Conservation (phyloP, 1,140 invertebrate species). For the Metaphire vulgaris region DNA sequence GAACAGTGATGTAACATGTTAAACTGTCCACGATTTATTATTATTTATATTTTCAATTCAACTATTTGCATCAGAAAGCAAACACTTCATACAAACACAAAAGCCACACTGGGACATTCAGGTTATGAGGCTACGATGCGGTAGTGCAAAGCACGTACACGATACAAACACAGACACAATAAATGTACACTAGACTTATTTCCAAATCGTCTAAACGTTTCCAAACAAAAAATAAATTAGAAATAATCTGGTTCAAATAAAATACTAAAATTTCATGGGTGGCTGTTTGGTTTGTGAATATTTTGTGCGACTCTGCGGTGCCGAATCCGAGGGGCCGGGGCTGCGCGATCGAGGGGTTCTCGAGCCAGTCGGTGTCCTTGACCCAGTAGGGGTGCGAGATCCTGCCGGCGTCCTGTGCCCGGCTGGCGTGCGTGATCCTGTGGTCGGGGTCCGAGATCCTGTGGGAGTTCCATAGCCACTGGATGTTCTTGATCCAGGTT, state of each 20-base stretch:
- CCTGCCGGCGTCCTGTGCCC: not conserved
- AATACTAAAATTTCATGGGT: not conserved
- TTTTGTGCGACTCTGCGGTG: not conserved
- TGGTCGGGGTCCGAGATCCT: not conserved
- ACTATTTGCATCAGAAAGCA: too few relatives aligned
- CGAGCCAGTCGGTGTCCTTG: not conserved
- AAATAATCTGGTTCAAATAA: not conserved
- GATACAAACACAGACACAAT: too few relatives aligned
- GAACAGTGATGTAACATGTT: too few relatives aligned
- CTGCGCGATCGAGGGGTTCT: not conserved
- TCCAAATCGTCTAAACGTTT: too few relatives aligned
- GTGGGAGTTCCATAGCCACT: not conserved
- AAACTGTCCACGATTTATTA: too few relatives aligned
- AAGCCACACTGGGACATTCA: too few relatives aligned
- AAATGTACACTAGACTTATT: too few relatives aligned
- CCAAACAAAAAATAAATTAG: not conserved
- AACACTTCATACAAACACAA: too few relatives aligned
- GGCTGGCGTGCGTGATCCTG: not conserved
- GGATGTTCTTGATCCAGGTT: not conserved
- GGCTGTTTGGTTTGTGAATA: not conserved
- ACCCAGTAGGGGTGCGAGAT: not conserved
- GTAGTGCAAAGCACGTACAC: too few relatives aligned
- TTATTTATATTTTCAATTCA: too few relatives aligned
- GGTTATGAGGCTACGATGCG: too few relatives aligned
- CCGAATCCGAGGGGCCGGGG: not conserved